Conservation (phyloP, 1,140 invertebrate genomes). For the Brachystomella parvula region DNA sequence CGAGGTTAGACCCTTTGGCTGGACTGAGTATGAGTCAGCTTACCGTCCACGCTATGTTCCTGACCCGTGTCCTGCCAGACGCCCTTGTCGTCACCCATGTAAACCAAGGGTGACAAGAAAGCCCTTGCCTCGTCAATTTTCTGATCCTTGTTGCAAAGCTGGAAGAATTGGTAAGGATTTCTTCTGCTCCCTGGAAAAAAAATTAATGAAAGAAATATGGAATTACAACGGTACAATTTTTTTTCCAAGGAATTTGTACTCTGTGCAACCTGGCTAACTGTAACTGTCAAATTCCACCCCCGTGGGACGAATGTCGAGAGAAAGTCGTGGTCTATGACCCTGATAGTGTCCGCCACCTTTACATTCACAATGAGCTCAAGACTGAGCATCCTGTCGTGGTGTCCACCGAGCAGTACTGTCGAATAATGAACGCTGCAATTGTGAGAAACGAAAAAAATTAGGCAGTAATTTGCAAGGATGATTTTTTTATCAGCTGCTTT, state of each 20-base stretch:
- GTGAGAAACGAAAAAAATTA: conserved; percentile 7
- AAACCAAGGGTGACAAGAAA: conserved; percentile 18
- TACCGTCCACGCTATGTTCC: conserved; percentile 33
- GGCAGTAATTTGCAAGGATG: not conserved
- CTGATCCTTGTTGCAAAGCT: conserved; percentile 12
- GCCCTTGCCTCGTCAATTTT: conserved; percentile 20
- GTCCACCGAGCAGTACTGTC: conserved; percentile 16
- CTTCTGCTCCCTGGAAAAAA: too few species aligned
- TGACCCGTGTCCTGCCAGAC: conserved; percentile 17
- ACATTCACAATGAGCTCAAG: conserved; percentile 35
- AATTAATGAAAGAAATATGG: not conserved
- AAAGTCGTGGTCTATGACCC: conserved; percentile 35
- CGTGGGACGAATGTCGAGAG: conserved; percentile 29
- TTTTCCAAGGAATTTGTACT: conserved; percentile 21
- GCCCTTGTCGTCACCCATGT: conserved; percentile 23
- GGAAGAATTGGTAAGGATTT: not conserved
- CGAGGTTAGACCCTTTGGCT: conserved; percentile 30
- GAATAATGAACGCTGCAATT: conserved; percentile 16
- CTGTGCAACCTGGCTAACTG: conserved; percentile 22
- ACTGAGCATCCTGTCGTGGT: conserved; percentile 34
- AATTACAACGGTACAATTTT: not conserved
- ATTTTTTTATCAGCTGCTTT: not conserved
- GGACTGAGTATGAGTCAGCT: conserved; percentile 35
- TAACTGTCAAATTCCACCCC: conserved; percentile 25
- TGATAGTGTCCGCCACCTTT: conserved; percentile 27